A percentile compares a stretch with the other conserved stretches of the same genome.
Evolutionary conservation across 1,140 invertebrate species (phyloP).

Genomic region (Temnothorax nylanderi): DNA sequence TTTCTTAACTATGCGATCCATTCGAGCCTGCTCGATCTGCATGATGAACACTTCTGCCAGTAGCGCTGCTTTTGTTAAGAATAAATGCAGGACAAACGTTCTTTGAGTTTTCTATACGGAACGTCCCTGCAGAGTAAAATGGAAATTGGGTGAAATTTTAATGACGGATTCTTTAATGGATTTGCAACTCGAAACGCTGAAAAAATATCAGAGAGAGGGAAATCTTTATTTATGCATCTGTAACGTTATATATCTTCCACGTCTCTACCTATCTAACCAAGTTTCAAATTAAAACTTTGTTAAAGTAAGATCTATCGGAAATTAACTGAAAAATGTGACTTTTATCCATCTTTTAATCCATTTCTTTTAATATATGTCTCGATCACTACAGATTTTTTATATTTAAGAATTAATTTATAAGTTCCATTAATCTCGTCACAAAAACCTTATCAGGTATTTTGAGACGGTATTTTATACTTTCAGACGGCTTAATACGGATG

Average conservation of each 20-base stretch:
- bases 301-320: not conserved
- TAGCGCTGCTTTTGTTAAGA: slow-evolving; percentile 38
- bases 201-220: not conserved
- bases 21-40: slow-evolving; percentile 38
- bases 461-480: not conserved
- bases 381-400: too few species aligned
- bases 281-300: not conserved
- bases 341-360: not conserved
- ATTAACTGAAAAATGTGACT: not conserved
- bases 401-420: too few species aligned
- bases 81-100: slow-evolving; percentile 47
- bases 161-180: slow-evolving; percentile 21
- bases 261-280: not conserved
- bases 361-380: not conserved
- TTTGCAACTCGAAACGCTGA: not conserved
- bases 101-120: slow-evolving; percentile 36
- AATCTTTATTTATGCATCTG: not conserved
- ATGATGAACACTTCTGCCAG: slow-evolving; percentile 35
- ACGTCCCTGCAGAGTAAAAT: slow-evolving; percentile 12
- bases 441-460: not conserved
- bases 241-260: slow-evolving; percentile 1
- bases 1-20: slow-evolving; percentile 30
- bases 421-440: not conserved
- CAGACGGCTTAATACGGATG: not conserved
- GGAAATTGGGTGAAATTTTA: slow-evolving; percentile 38